Evolutionary conservation across 2,888 invertebrate species (phyloP), one percentile per base, ranked within the genome.

Genomic region (Agrilus cyanescens): DNA sequence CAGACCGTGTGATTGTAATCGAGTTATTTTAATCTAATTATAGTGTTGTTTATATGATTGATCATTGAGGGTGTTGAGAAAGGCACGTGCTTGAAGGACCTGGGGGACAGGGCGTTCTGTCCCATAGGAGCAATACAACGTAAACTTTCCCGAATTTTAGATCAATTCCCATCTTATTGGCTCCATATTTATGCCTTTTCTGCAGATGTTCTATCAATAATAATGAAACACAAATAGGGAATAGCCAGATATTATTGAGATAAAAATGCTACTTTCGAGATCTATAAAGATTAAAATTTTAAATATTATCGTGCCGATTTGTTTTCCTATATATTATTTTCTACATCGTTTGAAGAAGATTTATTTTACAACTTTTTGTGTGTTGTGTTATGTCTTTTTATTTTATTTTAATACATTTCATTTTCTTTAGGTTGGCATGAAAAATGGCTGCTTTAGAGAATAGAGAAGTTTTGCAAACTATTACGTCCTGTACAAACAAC

Each of bases 401-500:
- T n/a, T n/a, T n/a, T n/a, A n/a, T n/a, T 10, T 25, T 10, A 10
- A 10, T 25, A 25, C 8, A 25, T 25, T 25, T 25, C 25, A 25
- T 5, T 20, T 25, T 25, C n/a, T 25, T 25, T 25, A 25, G 25
- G 25, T 25, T 25, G 25, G 25, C 4, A 25, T 25, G 25, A 25
- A 25, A 56, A 54, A 58, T 57, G 57, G 60, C 54, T 48, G 49
- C 47, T 42, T 45, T 47, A 35, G 62, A 64, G 49, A 59, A 56
- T 50, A 54, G 66, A 40, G 66, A 66, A 55, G 65, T 66, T 44
- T 56, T 66, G 8, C 66, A 66, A 51, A 59, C 62, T 6, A 66
- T 66, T 36, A 65, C 61, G 12, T 57, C 65, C 38, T 61, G 62
- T 50, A 58, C 57, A 47, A 65, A 65, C 53, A 38, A 41, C 33